Percentiles rank a stretch among this genome's conserved stretches.
phyloP scores from a whole-genome alignment of 2,797 vertebrate species.

The Chromis chromis region DNA sequence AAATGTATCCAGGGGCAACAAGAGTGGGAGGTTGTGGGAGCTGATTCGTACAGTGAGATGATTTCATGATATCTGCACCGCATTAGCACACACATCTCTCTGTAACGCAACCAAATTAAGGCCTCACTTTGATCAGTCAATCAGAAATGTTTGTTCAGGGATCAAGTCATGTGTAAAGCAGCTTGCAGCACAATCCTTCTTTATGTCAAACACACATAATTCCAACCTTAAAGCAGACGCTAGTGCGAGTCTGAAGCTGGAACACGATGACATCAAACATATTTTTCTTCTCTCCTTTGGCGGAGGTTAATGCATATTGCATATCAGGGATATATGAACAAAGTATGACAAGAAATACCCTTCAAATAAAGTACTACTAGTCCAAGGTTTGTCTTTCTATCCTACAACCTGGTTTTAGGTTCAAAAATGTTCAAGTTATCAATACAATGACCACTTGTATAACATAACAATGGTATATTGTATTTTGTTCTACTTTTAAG shows the following conservation, averaged over 20 bases:
- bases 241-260: constrained; percentile 28
- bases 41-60: constrained; percentile 57
- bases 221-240: constrained; percentile 21
- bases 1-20: constrained; percentile 75
- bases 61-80: constrained; percentile 54
- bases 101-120: constrained; percentile 40
- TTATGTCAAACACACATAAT: constrained; percentile 55
- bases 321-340: background rate
- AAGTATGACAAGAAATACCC: background rate
- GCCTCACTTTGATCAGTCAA: constrained; percentile 54
- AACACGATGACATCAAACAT: constrained; percentile 14
- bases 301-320: constrained; percentile 2
- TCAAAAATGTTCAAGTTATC: no score
- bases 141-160: constrained; percentile 50
- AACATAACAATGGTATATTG: no score
- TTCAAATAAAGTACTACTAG: background rate
- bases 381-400: background rate
- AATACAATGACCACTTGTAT: no score
- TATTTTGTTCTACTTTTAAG: background rate
- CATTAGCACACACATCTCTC: constrained; percentile 16
- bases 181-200: constrained; percentile 58
- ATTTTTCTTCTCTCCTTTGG: constrained; percentile 10
- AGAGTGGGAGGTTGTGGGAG: constrained; percentile 49
- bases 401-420: no score
- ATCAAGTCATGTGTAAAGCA: constrained; percentile 55